These are phyloP conservation scores for Tethea ocularis DNA, from an alignment of 2,888 invertebrate genomes.

Conservation along the genomic window DNA sequence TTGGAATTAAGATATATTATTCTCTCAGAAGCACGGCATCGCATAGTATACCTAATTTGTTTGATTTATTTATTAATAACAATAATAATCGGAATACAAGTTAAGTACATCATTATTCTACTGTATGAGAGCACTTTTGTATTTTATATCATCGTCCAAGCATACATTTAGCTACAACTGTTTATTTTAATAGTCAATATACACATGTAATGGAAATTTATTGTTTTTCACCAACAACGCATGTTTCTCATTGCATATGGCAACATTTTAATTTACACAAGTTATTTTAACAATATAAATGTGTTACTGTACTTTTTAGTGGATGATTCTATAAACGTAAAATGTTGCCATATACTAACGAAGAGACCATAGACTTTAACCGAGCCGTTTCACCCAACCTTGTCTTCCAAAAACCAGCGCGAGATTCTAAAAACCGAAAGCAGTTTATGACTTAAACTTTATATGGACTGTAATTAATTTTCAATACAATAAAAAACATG, in stretches of 20 bases:
- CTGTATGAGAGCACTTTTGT: constrained; percentile 66
- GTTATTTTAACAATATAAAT: too few relatives aligned
- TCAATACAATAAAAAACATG: constrained; percentile 15
- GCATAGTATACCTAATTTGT: constrained; percentile 22
- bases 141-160: constrained; percentile 37
- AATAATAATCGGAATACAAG: constrained; percentile 62
- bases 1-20: neutral
- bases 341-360: constrained; percentile 38
- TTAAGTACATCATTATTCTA: constrained; percentile 75
- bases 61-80: constrained; percentile 36
- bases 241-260: constrained; percentile 35
- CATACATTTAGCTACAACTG: constrained; percentile 32
- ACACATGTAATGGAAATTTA: constrained; percentile 50
- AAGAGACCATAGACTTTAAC: constrained; percentile 9
- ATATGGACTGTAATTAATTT: constrained; percentile 13
- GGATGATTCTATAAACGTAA: constrained; percentile 24
- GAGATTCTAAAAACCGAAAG: constrained; percentile 8
- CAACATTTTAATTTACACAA: constrained; percentile 33
- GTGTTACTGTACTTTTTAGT: neutral
- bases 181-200: constrained; percentile 40
- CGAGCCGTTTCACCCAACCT: constrained; percentile 4
- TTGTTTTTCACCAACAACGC: constrained; percentile 49
- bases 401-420: constrained; percentile 3
- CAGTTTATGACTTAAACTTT: neutral
- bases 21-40: constrained; percentile 33